Conservation (phyloP, 2,797 vertebrate genomes). For the Syndactyla subalaris region DNA sequence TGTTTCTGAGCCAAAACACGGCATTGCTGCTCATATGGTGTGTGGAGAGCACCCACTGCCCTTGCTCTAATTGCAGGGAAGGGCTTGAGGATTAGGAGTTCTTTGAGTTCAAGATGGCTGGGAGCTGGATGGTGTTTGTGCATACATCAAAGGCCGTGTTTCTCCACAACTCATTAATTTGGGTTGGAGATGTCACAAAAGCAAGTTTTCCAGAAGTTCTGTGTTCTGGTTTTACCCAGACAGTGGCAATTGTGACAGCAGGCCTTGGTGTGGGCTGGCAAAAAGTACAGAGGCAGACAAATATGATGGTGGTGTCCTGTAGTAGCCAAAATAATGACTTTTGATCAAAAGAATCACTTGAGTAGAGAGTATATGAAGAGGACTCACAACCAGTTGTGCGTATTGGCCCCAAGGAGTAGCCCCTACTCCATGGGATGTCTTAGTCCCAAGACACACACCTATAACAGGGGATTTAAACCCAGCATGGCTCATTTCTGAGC, state of each 20-base stretch:
- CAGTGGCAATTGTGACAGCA: background rate
- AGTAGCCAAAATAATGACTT: background rate
- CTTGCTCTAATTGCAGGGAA: constrained; percentile 56
- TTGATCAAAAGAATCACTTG: background rate
- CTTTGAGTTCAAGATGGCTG: constrained; percentile 37
- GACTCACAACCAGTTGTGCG: background rate
- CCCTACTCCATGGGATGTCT: background rate
- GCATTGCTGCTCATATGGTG: background rate
- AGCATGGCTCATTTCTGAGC: background rate
- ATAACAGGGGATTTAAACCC: background rate
- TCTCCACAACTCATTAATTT: constrained; percentile 46
- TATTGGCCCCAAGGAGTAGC: background rate
- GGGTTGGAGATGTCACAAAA: constrained; percentile 51
- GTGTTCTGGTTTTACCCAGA: constrained; percentile 15
- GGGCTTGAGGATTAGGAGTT: constrained; percentile 29
- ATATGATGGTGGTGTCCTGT: background rate
- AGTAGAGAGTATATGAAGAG: background rate
- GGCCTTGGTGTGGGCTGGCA: background rate
- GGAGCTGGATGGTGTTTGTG: background rate
- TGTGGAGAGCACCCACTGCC: constrained; percentile 2
- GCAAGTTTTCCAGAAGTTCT: constrained; percentile 27
- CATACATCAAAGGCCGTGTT: constrained; percentile 41
- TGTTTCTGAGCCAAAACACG: background rate
- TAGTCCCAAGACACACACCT: background rate
- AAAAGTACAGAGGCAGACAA: background rate